These are phyloP conservation scores for Leucoraja erinaceus DNA, from an alignment of 2,113 vertebrate species.

Conservation along the genomic window DNA sequence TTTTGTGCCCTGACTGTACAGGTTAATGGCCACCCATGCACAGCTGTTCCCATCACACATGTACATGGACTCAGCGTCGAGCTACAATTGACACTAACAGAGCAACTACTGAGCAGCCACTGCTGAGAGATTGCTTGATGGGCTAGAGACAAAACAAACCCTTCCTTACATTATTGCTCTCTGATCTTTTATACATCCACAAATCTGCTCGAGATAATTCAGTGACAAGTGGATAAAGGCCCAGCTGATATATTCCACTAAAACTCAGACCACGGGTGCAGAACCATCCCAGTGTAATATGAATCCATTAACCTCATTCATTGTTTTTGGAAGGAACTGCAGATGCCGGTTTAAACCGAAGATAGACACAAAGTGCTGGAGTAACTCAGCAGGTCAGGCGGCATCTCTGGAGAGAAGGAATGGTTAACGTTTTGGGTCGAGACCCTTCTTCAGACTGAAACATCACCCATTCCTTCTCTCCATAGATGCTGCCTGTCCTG, in stretches of 20 bases:
- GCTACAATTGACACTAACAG: neutral
- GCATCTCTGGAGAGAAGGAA: too few species aligned
- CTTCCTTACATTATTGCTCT: neutral
- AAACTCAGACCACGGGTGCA: neutral
- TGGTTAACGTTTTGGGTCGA: too few species aligned
- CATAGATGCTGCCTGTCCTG: too few species aligned
- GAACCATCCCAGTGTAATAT: neutral
- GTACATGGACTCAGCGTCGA: neutral
- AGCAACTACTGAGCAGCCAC: neutral
- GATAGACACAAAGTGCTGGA: too few species aligned
- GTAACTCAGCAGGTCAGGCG: too few species aligned
- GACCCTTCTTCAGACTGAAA: too few species aligned
- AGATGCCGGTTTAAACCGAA: too few species aligned
- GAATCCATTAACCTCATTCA: neutral
- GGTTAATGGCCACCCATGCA: neutral
- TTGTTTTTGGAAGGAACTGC: too few species aligned
- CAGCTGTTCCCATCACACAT: neutral
- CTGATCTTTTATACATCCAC: neutral
- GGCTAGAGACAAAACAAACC: neutral
- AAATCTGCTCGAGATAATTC: neutral
- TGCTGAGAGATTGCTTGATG: neutral
- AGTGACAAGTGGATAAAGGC: neutral
- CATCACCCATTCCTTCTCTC: too few species aligned
- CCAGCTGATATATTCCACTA: neutral
- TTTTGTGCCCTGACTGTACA: neutral